Evolutionary conservation across 2,888 invertebrate genomes (phyloP), one percentile per base, ranked within the genome.

Genomic region (Drosophila anomelani): DNA sequence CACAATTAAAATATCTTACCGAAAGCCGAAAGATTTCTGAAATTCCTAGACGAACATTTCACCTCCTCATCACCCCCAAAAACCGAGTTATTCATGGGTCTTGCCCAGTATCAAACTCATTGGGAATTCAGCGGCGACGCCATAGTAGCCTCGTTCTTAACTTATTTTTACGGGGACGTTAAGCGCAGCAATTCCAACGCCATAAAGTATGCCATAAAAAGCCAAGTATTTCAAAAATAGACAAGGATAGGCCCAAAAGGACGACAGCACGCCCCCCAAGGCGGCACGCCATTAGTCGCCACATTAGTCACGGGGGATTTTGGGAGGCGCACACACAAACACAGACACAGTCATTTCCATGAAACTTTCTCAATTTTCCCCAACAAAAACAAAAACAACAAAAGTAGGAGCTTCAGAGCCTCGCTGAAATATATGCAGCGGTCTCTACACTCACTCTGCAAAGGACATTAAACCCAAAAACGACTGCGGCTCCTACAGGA

Each of bases 391-490:
- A 34, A 34, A 12, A 34, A 34, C 10, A 34, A 34, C 12, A 46
- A 20, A 3, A 46, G 46, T 0, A 20, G 49, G 8, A 51, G 49
- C 20, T 51, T 34, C 20, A 15, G 34, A 51, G 34, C 67, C 67
- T 70, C 54, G 43, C 57, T 54, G 51, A 55, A 49, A 72, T 55
- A 53, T 62, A 69, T 76, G 83, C 82, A 79, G 87, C 74, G 68
- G 76, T 84, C 88, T 84, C 87, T 84, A 88, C 61, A 83, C 74
- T 74, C 73, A 70, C 76, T 53, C 84, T 85, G 77, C 84, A 90
- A 85, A 91, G 90, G 91, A 85, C 91, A 90, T 91, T 90, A 87
- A 90, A 91, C 90, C 88, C 85, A 71, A 68, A 58, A 58, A 36
- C 13, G 39, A 26, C 13, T 36, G 39, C 13, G 43, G 53, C n/a